These are phyloP conservation scores for Phalacrocorax brasilianus DNA, from an alignment of 2,113 vertebrate genomes.

Conservation along the genomic window DNA sequence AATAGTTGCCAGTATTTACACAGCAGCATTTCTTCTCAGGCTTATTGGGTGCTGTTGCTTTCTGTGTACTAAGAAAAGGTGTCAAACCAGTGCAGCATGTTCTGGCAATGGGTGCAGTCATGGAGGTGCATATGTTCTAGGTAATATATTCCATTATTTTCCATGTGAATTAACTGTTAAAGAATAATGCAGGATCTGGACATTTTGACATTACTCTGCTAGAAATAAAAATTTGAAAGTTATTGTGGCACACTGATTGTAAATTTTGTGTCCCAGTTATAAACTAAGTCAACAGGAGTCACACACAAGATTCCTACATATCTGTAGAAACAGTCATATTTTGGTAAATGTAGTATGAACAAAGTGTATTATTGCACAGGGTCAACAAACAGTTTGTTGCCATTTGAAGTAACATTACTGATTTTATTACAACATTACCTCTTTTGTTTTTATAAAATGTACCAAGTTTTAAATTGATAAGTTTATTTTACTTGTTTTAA, in stretches of 20 bases:
- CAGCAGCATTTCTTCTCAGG: conserved; percentile 86
- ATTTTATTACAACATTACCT: conserved; percentile 85
- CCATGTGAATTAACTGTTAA: conserved; percentile 55
- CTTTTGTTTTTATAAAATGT: conserved; percentile 78
- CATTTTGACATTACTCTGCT: conserved; percentile 50
- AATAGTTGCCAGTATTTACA: conserved; percentile 87
- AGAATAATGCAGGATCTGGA: conserved; percentile 39
- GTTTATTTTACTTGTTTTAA: conserved; percentile 72
- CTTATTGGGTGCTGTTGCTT: conserved; percentile 86
- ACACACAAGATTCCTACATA: conserved; percentile 46
- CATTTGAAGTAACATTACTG: conserved; percentile 74
- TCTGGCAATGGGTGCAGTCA: conserved; percentile 67
- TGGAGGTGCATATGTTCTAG: conserved; percentile 62
- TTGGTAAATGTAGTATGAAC: conserved; percentile 68
- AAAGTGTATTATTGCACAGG: conserved; percentile 80
- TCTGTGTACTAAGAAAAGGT: conserved; percentile 75
- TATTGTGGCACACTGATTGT: conserved; percentile 74
- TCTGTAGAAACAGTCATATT: conserved; percentile 64
- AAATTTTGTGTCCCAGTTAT: conserved; percentile 64
- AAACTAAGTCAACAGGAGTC: conserved; percentile 61
- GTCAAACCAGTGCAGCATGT: conserved; percentile 71
- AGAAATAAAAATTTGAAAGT: conserved; percentile 47
- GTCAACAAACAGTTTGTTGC: conserved; percentile 76
- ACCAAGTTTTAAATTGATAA: conserved; percentile 74
- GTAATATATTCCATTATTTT: conserved; percentile 54